phyloP scores from a whole-genome alignment of 2,797 vertebrate genomes.

The Tiaroga cobitis region DNA sequence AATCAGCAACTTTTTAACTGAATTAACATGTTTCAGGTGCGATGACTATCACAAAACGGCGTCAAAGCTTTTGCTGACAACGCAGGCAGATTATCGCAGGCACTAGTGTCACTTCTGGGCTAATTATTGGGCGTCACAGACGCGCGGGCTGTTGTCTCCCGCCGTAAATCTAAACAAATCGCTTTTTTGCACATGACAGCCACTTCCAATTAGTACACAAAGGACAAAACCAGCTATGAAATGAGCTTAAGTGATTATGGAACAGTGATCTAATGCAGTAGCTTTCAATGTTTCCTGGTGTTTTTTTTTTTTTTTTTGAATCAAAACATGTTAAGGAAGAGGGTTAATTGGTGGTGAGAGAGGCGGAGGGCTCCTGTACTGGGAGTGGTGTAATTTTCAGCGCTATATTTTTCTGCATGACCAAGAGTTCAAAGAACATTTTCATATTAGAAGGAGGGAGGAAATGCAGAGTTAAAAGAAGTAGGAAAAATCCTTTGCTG shows the following conservation, averaged over 20 bases:
- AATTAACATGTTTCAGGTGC: constrained; percentile 43
- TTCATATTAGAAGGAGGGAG: constrained; percentile 32
- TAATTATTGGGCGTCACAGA: constrained; percentile 58
- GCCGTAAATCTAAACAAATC: constrained; percentile 52
- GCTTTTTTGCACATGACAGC: constrained; percentile 52
- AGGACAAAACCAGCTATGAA: constrained; percentile 48
- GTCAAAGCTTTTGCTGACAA: constrained; percentile 52
- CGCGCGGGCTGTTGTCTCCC: constrained; percentile 38
- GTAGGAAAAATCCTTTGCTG: constrained; percentile 47
- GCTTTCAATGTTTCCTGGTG: constrained; percentile 41
- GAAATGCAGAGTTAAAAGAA: constrained; percentile 32
- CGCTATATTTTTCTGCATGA: constrained; percentile 27
- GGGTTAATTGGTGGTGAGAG: constrained; percentile 48
- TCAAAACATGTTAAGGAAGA: constrained; percentile 3
- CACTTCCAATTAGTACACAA: constrained; percentile 58
- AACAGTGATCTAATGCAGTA: constrained; percentile 54
- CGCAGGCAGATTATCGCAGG: constrained; percentile 50
- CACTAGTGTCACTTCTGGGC: constrained; percentile 48
- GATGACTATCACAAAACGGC: constrained; percentile 35
- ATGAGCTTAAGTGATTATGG: constrained; percentile 58
- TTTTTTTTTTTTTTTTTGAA: constrained; percentile 6
- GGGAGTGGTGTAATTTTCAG: constrained; percentile 47
- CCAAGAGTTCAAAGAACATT: constrained; percentile 46
- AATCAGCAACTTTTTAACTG: neutral
- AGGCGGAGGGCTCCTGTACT: constrained; percentile 13